phyloP scores from a whole-genome alignment of 2,113 vertebrate genomes.

The Neolamprologus tretocephalus region DNA sequence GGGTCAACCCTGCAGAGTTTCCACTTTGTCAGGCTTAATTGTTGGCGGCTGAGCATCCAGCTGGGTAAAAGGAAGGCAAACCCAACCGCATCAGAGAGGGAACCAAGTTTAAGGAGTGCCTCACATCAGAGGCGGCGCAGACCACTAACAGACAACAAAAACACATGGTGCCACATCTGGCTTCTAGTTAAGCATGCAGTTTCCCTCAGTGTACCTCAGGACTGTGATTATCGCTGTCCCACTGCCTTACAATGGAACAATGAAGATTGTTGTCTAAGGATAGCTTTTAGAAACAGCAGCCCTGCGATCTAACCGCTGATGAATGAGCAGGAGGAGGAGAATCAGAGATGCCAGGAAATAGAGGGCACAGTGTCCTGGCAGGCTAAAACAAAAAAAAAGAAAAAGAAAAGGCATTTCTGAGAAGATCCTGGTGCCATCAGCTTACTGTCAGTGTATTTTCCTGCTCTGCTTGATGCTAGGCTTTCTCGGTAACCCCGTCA shows the following conservation, averaged over 20 bases:
- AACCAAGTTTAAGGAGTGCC: constrained; percentile 49
- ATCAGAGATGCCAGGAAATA: not conserved
- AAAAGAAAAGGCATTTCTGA: not conserved
- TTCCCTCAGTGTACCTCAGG: constrained; percentile 20
- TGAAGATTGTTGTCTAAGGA: constrained; percentile 49
- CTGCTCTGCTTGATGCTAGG: not conserved
- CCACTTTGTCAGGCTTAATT: constrained; percentile 42
- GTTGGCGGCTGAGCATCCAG: constrained; percentile 13
- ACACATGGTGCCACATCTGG: constrained; percentile 68
- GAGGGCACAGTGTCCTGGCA: not conserved
- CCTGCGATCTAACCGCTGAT: constrained; percentile 5
- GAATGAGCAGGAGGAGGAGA: constrained; percentile 23
- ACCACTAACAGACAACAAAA: constrained; percentile 58
- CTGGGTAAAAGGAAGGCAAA: constrained; percentile 37
- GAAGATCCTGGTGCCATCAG: constrained; percentile 2
- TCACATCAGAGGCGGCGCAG: constrained; percentile 46
- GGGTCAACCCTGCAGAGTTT: not conserved
- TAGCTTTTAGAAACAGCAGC: constrained; percentile 36
- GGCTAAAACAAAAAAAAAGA: not conserved
- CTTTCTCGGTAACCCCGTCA: not conserved
- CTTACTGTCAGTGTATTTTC: not conserved
- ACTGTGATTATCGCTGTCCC: constrained; percentile 52
- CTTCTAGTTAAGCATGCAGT: constrained; percentile 40
- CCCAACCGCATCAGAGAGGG: constrained; percentile 57
- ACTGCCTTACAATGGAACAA: constrained; percentile 51